phyloP scores from a whole-genome alignment of 2,797 vertebrate species.

The Lepus townsendii region DNA sequence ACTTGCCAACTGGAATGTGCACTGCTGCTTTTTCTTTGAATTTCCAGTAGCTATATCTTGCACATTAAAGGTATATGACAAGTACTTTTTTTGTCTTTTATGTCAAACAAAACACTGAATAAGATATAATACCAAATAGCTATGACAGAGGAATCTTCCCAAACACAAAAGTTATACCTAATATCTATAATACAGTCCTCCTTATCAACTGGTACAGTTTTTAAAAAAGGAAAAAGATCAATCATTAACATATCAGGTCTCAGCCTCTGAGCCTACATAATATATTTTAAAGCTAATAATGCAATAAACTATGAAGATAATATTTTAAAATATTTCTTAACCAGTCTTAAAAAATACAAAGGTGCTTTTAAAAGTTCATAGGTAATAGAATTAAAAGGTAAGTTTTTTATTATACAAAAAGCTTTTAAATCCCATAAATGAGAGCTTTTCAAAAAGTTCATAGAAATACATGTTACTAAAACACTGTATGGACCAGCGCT shows the following conservation, averaged over 20 bases:
- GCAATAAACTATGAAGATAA: not conserved
- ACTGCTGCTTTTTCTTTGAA: not conserved
- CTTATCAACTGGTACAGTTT: conserved; percentile 24
- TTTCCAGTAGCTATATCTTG: not conserved
- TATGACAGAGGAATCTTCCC: conserved; percentile 11
- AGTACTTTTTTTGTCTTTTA: not conserved
- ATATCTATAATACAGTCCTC: not conserved
- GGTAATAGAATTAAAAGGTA: too few relatives aligned
- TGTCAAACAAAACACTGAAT: conserved; percentile 42
- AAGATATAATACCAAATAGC: not conserved
- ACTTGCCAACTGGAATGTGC: conserved; percentile 1
- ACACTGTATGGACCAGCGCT: too few relatives aligned
- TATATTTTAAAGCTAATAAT: conserved; percentile 31
- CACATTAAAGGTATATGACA: not conserved
- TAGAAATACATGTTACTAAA: too few relatives aligned
- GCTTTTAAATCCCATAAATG: too few relatives aligned
- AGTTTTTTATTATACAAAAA: too few relatives aligned
- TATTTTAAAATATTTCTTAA: not conserved
- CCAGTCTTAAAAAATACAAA: not conserved
- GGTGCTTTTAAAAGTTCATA: too few relatives aligned
- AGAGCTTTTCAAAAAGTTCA: too few relatives aligned
- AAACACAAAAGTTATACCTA: not conserved
- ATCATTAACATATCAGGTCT: not conserved
- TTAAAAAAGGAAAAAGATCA: not conserved
- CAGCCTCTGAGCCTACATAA: conserved; percentile 10